Percentiles rank a stretch among this genome's conserved stretches.
These are phyloP conservation scores for Emmelina monodactyla DNA, from an alignment of 2,888 invertebrate genomes.

Conservation along the genomic window DNA sequence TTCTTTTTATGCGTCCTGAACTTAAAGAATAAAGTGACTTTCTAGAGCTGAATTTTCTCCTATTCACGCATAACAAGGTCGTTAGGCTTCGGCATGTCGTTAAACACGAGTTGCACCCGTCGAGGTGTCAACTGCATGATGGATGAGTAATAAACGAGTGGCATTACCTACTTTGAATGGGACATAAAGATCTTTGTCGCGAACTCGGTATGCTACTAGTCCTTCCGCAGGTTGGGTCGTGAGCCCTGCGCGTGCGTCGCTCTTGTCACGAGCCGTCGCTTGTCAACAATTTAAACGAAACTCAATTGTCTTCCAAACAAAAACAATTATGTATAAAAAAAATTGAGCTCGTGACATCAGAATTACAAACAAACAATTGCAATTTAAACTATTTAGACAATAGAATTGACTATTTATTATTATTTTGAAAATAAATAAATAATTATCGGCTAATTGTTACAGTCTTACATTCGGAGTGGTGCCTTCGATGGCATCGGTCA, in stretches of 20 bases:
- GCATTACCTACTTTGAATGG: conserved; percentile 36
- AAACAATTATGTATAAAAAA: no score
- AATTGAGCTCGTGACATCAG: no score
- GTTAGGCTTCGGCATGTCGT: conserved; percentile 28
- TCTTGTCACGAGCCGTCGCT: conserved; percentile 54
- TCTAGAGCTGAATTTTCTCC: neutral
- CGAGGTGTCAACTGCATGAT: conserved; percentile 35
- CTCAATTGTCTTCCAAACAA: no score
- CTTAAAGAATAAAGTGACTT: no score
- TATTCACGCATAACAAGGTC: conserved; percentile 25
- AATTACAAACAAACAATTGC: no score
- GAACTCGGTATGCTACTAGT: conserved; percentile 21
- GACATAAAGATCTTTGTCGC: conserved; percentile 32
- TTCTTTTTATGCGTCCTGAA: no score
- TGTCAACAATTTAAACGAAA: no score
- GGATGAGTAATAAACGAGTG: conserved; percentile 36
- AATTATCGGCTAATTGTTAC: no score
- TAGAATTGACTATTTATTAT: no score
- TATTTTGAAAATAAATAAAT: no score
- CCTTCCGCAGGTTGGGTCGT: conserved; percentile 42
- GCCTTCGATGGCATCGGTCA: neutral
- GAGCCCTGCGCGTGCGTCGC: conserved; percentile 48
- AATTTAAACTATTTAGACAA: no score
- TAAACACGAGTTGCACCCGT: conserved; percentile 31
- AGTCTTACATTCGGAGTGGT: no score